Evolutionary conservation across 2,888 invertebrate genomes (phyloP).

Genomic region (Atrina japonica): DNA sequence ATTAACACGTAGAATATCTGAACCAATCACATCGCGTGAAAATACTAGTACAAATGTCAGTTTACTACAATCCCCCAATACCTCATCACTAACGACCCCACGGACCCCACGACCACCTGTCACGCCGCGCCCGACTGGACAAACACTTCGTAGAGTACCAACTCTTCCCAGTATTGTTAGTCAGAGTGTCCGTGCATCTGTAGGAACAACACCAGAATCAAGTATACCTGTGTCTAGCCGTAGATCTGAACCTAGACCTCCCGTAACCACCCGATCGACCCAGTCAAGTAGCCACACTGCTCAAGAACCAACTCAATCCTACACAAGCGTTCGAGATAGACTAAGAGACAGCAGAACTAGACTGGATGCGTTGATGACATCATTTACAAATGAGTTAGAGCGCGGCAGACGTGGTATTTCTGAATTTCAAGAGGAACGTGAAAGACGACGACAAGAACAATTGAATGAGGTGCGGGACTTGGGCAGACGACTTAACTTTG

Average conservation of each 20-base stretch:
- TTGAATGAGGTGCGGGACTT: conserved; percentile 71
- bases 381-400: conserved; percentile 70
- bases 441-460: conserved; percentile 69
- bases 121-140: conserved; percentile 54
- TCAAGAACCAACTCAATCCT: conserved; percentile 20
- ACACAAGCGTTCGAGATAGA: conserved; percentile 62
- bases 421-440: conserved; percentile 68
- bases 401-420: conserved; percentile 64
- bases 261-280: conserved; percentile 22
- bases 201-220: neutral
- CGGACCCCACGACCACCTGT: conserved; percentile 41
- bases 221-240: neutral
- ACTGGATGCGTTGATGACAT: conserved; percentile 69
- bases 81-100: conserved; percentile 12
- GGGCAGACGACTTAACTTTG: conserved; percentile 69
- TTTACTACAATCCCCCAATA: conserved; percentile 7
- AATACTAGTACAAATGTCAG: neutral
- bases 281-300: neutral
- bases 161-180: conserved; percentile 58
- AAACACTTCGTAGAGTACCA: conserved; percentile 51
- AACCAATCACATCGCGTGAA: conserved; percentile 13
- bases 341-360: conserved; percentile 69
- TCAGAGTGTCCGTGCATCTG: conserved; percentile 15
- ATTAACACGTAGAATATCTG: conserved; percentile 18
- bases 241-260: conserved; percentile 24